These are phyloP conservation scores for Gavialis gangeticus DNA, from an alignment of 2,113 vertebrate species.

Conservation along the genomic window DNA sequence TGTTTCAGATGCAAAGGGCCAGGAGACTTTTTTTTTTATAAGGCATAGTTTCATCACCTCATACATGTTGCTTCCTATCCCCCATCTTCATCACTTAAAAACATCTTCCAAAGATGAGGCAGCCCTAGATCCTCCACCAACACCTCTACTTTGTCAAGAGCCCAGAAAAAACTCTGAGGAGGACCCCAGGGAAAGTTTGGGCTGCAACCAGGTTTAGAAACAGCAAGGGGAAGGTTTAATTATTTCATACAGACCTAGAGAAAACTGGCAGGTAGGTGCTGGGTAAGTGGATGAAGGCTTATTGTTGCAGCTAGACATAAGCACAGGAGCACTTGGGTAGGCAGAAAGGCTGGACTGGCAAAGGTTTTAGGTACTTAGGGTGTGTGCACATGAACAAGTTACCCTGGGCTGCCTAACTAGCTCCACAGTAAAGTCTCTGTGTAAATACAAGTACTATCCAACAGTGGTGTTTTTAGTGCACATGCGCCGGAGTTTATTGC, in stretches of 20 bases:
- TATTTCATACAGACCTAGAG: background rate
- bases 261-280: background rate
- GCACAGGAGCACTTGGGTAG: background rate
- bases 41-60: background rate
- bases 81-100: background rate
- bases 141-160: background rate
- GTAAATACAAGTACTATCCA: too few species aligned
- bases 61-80: background rate
- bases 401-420: too few species aligned
- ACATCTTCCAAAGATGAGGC: background rate
- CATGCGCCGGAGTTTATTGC: too few species aligned
- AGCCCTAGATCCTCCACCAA: background rate
- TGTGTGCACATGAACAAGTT: too few species aligned
- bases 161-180: background rate
- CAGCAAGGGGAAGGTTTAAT: background rate
- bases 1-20: background rate
- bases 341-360: background rate
- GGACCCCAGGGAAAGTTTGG: background rate
- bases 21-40: background rate
- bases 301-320: background rate
- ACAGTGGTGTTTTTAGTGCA: too few species aligned
- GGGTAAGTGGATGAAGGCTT: background rate
- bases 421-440: too few species aligned
- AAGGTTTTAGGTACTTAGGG: background rate
- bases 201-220: background rate